Evolutionary conservation across 2,113 vertebrate species (phyloP), one percentile per base, ranked within the genome.

Genomic region (Myotis brandtii): DNA sequence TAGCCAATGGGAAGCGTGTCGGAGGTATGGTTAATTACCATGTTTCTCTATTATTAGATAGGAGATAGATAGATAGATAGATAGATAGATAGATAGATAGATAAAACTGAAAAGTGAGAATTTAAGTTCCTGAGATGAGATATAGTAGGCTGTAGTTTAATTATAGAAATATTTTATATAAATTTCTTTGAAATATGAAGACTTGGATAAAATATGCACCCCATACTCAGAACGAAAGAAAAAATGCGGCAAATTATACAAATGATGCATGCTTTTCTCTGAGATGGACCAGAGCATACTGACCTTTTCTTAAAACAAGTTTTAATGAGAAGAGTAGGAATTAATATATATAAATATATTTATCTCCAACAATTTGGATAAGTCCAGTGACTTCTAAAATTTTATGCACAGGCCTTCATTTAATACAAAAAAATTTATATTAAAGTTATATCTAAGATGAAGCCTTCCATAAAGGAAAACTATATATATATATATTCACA

Each of bases 381-480:
- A 79, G 14, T 59, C 16, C 23, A 67, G 13, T 20, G 3, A 2
- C 7, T 54, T 88, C 6, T 62, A 86, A 76, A 77, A 81, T 59
- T 82, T 3, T 50, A 27, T 64, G 32, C 56, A n/a, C 4, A 72
- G 13, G 9, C 4, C 10, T 2, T 37, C 9, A 59, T 83, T 64
- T 86, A 21, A 46, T 81, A 86, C 0, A 27, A 25, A 40, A n/a
- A 5, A 50, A 91, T 54, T 0, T 2, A 90, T 69, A 72, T 82
- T 67, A 77, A 54, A 48, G 5, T 62, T 86, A 56, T 91, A 89
- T 34, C 2, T 87, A 89, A 76, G 90, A 92, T 90, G 43, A 76
- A 87, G 3, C 4, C 27, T 91, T 73, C 4, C 2, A 37, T 2
- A 5, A 5, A 59, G 69, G 13, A 92, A 88, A 87, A 69, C 46